These are phyloP conservation scores for Capitulum mitella DNA, from an alignment of 2,888 invertebrate species.

Conservation along the genomic window DNA sequence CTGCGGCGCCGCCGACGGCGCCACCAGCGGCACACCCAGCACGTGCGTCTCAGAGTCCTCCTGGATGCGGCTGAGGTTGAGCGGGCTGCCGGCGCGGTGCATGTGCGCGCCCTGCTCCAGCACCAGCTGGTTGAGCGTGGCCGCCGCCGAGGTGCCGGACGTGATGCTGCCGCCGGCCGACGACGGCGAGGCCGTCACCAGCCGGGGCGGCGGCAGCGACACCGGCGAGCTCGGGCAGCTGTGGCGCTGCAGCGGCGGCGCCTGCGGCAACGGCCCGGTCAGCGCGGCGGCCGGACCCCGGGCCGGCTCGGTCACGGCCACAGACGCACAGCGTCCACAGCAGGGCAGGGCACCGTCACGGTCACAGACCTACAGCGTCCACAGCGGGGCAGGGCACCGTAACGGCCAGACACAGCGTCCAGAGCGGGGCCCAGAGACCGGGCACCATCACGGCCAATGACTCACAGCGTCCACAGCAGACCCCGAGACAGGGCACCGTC, in stretches of 20 bases:
- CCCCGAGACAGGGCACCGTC: too few species aligned
- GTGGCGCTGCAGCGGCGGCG: neutral
- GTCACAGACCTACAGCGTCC: too few species aligned
- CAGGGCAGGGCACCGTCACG: too few species aligned
- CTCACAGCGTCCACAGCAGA: too few species aligned
- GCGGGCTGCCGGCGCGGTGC: slow-evolving; percentile 3
- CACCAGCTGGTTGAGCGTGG: neutral
- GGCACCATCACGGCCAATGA: too few species aligned
- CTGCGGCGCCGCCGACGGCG: neutral
- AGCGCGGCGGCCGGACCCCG: too few species aligned
- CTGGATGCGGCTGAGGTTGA: slow-evolving; percentile 18
- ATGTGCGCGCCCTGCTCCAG: neutral
- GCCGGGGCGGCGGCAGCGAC: slow-evolving; percentile 7
- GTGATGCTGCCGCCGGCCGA: slow-evolving; percentile 23
- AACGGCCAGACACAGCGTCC: too few species aligned
- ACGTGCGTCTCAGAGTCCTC: neutral
- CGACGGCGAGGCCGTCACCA: neutral
- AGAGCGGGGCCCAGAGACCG: too few species aligned
- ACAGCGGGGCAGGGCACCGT: too few species aligned
- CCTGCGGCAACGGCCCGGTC: neutral
- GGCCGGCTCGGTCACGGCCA: too few species aligned
- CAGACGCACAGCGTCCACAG: too few species aligned
- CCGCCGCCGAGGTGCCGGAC: neutral
- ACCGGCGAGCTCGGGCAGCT: slow-evolving; percentile 11
- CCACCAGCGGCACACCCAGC: slow-evolving; percentile 17